Base-by-base conservation (phyloP, 2,888 invertebrate species). In the Balanococcus diminutus region DNA sequence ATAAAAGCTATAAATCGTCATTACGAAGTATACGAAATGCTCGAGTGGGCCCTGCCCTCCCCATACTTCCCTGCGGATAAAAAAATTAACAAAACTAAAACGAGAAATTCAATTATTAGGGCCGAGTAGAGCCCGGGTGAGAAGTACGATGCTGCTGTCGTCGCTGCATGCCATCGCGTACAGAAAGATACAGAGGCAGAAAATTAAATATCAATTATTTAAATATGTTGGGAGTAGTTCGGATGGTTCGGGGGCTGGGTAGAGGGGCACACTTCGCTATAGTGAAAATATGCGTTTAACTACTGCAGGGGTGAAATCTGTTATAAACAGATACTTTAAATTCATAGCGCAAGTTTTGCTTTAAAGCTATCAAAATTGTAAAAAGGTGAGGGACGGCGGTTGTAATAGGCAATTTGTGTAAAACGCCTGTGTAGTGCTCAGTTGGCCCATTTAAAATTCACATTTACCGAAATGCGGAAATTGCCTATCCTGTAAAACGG, bases 251-350 rank as follows among this genome's bases (percentile, higher is more conserved):
- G 56, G 6, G 22, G 8, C 8, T 22, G 56, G 5, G 22, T 22
- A 42, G 5, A 36, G 5, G 3, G 56, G 22, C 8, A 22, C 11
- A 56, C 56, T 56, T 22, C 8, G 56, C 56, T 6, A 3, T 46
- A 31, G 82, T 82, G 32, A 82, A 82, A 46, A 51, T 51, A 51
- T 82, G 46, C 82, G 82, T 82, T 82, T 51, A 46, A 46, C 42
- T 42, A 81, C 81, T 81, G 81, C 81, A 82, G 56, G 61, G 83
- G 61, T 22, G 56, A 83, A 83, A 83, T 83, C 61, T 42, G 79
- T 46, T 79, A 75, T 85, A 85, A 85, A 85, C 85, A 85, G 85
- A 85, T 85, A 85, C 85, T 85, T 85, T 85, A 85, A 85, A 85
- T 85, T 85, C 85, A 85, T 85, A 79, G 79, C 85, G 79, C 85